Evolutionary conservation across 2,113 vertebrate species (phyloP).

Genomic region (Pyxicephalus adspersus): DNA sequence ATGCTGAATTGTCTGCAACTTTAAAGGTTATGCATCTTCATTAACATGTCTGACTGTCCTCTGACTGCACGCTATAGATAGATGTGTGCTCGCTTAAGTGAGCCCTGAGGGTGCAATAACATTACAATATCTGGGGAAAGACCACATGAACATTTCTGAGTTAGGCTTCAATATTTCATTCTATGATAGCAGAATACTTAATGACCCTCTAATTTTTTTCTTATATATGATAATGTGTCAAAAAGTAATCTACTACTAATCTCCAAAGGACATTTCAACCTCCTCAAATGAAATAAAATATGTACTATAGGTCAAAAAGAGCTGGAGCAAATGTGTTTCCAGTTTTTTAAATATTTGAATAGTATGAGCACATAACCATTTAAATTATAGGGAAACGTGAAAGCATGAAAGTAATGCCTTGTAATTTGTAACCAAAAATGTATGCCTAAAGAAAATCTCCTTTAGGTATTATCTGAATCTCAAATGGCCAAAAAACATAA

Average conservation of each 20-base stretch:
- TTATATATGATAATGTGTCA: slow-evolving; percentile 52
- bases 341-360: slow-evolving; percentile 10
- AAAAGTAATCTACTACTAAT: slow-evolving; percentile 33
- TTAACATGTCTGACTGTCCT: slow-evolving; percentile 46
- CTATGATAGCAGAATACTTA: slow-evolving; percentile 35
- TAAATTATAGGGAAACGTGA: not conserved
- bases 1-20: slow-evolving; percentile 27
- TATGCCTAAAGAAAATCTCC: too few relatives aligned
- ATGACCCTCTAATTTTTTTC: slow-evolving; percentile 43
- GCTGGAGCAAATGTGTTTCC: slow-evolving; percentile 10
- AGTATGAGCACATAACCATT: not conserved
- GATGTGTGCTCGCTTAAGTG: slow-evolving; percentile 43
- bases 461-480: too few relatives aligned
- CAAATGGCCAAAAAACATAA: too few relatives aligned
- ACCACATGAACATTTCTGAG: slow-evolving; percentile 37
- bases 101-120: slow-evolving; percentile 49
- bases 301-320: slow-evolving; percentile 17
- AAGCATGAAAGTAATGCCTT: too few relatives aligned
- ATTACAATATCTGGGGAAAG: slow-evolving; percentile 49
- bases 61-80: slow-evolving; percentile 31
- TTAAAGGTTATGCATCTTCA: slow-evolving; percentile 50
- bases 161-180: slow-evolving; percentile 52
- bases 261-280: slow-evolving; percentile 47
- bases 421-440: too few relatives aligned
- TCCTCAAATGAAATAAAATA: slow-evolving; percentile 34